Evolutionary conservation across 2,113 vertebrate species (phyloP).

Genomic region (Martes martes): DNA sequence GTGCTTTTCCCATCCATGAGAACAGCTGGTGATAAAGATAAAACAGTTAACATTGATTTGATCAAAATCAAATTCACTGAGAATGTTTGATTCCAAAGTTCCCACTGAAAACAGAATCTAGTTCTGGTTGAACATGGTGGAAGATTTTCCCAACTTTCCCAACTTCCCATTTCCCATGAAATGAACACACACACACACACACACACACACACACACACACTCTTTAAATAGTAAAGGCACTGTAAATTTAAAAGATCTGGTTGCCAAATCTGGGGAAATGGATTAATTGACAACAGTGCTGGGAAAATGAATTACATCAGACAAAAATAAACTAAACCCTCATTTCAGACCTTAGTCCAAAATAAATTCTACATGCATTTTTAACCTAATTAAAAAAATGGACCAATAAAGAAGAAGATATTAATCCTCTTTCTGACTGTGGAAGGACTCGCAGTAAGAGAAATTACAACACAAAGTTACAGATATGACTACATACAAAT

Average conservation of each 20-base stretch:
- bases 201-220: not conserved
- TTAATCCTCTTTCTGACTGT: conserved; percentile 22
- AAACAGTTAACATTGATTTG: not conserved
- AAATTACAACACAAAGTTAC: conserved; percentile 22
- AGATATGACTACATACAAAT: not conserved
- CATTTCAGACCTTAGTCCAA: not conserved
- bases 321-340: conserved; percentile 28
- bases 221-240: not conserved
- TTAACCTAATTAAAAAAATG: not conserved
- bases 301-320: not conserved
- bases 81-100: conserved; percentile 8
- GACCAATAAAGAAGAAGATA: conserved; percentile 2
- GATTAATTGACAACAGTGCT: not conserved
- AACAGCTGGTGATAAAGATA: not conserved
- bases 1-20: not conserved
- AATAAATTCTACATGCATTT: conserved; percentile 36
- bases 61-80: conserved; percentile 24
- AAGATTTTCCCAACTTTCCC: not conserved
- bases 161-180: not conserved
- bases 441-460: not conserved
- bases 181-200: not conserved
- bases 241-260: not conserved
- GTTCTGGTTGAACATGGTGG: not conserved
- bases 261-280: not conserved
- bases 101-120: not conserved